Evolutionary conservation across 2,797 vertebrate species (phyloP).

Genomic region (Margarornis squamiger): DNA sequence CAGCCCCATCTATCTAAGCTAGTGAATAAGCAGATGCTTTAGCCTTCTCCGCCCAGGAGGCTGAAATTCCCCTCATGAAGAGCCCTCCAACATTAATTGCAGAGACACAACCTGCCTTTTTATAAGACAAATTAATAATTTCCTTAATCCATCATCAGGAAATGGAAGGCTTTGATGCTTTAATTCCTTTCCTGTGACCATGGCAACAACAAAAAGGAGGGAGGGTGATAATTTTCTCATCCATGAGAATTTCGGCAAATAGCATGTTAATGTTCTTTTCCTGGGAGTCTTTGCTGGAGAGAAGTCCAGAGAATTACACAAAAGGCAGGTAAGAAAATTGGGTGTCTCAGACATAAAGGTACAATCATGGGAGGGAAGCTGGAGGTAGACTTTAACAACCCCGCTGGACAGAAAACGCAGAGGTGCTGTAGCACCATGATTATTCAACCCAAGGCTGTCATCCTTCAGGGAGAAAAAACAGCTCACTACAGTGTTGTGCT

Average conservation of each 20-base stretch:
- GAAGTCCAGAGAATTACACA: neutral
- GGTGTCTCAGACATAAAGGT: neutral
- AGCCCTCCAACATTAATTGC: constrained; percentile 59
- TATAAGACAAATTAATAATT: constrained; percentile 67
- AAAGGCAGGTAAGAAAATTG: neutral
- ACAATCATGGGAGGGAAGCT: neutral
- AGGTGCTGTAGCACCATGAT: neutral
- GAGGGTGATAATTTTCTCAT: constrained; percentile 43
- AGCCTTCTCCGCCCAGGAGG: constrained; percentile 38
- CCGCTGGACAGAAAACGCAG: neutral
- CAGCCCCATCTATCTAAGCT: constrained; percentile 3
- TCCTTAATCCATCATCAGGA: constrained; percentile 62
- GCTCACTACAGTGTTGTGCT: neutral
- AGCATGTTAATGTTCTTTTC: neutral
- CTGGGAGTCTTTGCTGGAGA: neutral
- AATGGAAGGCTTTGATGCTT: constrained; percentile 64
- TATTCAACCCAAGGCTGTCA: neutral
- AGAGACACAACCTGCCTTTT: constrained; percentile 44
- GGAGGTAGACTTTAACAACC: neutral
- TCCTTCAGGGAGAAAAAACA: neutral
- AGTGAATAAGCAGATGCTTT: constrained; percentile 30
- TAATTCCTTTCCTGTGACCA: constrained; percentile 69
- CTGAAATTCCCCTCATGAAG: constrained; percentile 58
- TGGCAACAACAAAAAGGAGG: constrained; percentile 55
- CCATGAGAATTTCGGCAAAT: constrained; percentile 44